These are phyloP conservation scores for Ceratotherium simum DNA, from an alignment of 2,113 vertebrate species.

Conservation along the genomic window DNA sequence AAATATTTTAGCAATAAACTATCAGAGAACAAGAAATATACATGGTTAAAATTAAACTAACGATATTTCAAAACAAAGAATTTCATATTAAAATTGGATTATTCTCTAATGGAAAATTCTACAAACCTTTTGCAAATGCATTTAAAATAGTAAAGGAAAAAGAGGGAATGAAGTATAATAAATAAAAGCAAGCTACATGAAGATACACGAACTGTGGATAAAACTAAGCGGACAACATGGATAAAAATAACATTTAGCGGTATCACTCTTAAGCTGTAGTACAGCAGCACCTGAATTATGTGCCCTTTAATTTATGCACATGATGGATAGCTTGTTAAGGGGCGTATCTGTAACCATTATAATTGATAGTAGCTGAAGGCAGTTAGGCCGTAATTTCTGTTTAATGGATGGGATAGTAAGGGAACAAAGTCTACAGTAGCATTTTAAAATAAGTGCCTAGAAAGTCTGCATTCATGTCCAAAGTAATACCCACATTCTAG, in stretches of 20 bases:
- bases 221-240: slow-evolving; percentile 51
- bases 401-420: slow-evolving; percentile 66
- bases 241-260: slow-evolving; percentile 69
- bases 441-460: slow-evolving; percentile 65
- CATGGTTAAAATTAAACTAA: slow-evolving; percentile 55
- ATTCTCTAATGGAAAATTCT: slow-evolving; percentile 11
- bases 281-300: slow-evolving; percentile 46
- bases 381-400: slow-evolving; percentile 65
- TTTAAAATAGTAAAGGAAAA: slow-evolving; percentile 42
- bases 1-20: slow-evolving; percentile 54
- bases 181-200: slow-evolving; percentile 58
- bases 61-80: slow-evolving; percentile 59
- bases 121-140: background rate
- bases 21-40: slow-evolving; percentile 48
- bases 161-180: slow-evolving; percentile 42
- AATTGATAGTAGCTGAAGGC: slow-evolving; percentile 71
- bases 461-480: slow-evolving; percentile 63
- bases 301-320: slow-evolving; percentile 60
- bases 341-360: slow-evolving; percentile 37
- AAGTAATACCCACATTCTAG: background rate
- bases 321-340: slow-evolving; percentile 69
- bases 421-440: slow-evolving; percentile 68
- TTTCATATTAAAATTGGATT: slow-evolving; percentile 46
- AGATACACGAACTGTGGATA: background rate
- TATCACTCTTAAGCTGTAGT: background rate